phyloP scores from a whole-genome alignment of 2,797 vertebrate genomes.

The Borostomias antarcticus region DNA sequence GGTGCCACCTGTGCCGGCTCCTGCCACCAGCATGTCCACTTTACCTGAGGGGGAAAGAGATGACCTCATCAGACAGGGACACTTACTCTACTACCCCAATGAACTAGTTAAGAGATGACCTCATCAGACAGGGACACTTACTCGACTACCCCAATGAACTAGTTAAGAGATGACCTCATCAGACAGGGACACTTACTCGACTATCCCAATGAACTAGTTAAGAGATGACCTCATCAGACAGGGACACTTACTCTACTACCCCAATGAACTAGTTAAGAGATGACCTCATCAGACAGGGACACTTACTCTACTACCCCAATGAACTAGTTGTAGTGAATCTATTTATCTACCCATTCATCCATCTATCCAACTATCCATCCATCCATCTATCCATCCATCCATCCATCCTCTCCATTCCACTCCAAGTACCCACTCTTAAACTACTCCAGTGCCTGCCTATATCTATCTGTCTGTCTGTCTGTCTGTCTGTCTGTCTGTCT shows the following conservation, averaged over 20 bases:
- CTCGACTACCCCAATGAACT: too few relatives aligned
- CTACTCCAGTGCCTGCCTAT: too few relatives aligned
- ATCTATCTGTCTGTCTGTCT: too few relatives aligned
- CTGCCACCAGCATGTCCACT: slow-evolving; percentile 93
- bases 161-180: slow-evolving; percentile 26
- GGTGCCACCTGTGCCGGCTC: slow-evolving; percentile 92
- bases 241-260: background rate
- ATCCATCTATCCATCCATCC: slow-evolving; percentile 2
- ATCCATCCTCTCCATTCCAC: slow-evolving; percentile 28
- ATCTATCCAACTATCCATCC: slow-evolving; percentile 52
- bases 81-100: too few relatives aligned
- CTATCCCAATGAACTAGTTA: too few relatives aligned
- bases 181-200: background rate
- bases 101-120: background rate
- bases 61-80: slow-evolving; percentile 22
- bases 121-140: slow-evolving; percentile 24
- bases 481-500: too few relatives aligned
- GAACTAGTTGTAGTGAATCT: too few relatives aligned
- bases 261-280: too few relatives aligned
- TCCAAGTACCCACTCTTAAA: too few relatives aligned
- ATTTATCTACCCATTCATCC: background rate
- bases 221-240: slow-evolving; percentile 22
- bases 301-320: too few relatives aligned
- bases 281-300: slow-evolving; percentile 22
- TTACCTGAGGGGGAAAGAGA: slow-evolving; percentile 76